Percentiles rank a stretch among this genome's conserved stretches.
Conservation (phyloP, 2,888 invertebrate genomes). For the Pomacea canaliculata region DNA sequence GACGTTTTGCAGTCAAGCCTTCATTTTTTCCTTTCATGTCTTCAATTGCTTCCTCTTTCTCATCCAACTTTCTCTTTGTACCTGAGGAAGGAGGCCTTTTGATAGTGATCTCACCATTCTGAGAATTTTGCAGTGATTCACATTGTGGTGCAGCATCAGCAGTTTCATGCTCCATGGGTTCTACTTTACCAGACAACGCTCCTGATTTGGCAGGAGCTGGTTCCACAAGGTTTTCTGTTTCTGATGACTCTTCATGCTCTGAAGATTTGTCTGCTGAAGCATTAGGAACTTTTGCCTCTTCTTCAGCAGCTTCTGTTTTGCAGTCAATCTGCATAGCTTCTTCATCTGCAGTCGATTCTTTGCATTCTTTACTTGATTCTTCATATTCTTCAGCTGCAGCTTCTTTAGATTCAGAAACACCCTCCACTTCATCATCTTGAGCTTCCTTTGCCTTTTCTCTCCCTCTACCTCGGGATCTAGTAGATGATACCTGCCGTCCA, state of each 20-base stretch:
- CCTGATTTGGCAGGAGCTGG: not conserved
- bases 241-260: not conserved
- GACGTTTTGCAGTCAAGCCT: not conserved
- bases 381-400: not conserved
- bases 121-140: not conserved
- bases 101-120: not conserved
- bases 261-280: not conserved
- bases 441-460: conserved; percentile 4
- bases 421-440: not conserved
- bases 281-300: not conserved
- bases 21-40: not conserved
- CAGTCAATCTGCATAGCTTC: not conserved
- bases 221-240: not conserved
- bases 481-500: not conserved
- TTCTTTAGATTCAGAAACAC: not conserved
- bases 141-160: not conserved
- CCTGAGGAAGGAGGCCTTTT: not conserved
- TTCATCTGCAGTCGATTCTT: not conserved
- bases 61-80: conserved; percentile 10
- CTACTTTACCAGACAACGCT: not conserved
- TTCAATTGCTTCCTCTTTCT: not conserved
- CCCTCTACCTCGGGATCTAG: not conserved
- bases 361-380: not conserved
- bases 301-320: not conserved
- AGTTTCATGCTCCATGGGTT: conserved; percentile 11